Evolutionary conservation across 1,140 invertebrate genomes (phyloP).

Genomic region (Drosophila busckii): DNA sequence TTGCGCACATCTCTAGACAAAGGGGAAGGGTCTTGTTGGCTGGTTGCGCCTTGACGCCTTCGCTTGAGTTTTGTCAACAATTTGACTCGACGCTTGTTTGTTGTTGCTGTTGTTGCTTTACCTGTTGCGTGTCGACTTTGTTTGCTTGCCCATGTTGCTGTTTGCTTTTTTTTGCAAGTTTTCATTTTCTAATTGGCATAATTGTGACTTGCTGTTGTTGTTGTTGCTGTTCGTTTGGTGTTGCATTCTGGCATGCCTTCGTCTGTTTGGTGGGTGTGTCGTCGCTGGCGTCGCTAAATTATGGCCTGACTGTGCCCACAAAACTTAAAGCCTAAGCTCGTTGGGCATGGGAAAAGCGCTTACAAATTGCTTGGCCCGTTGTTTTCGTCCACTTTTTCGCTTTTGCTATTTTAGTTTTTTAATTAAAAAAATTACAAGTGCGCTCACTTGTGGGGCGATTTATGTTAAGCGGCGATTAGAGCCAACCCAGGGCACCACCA

Average conservation of each 20-base stretch:
- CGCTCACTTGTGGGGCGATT: constrained; percentile 48
- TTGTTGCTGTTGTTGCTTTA: constrained; percentile 30
- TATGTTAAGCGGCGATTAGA: constrained; percentile 68
- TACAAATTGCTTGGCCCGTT: constrained; percentile 21
- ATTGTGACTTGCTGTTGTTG: constrained; percentile 77
- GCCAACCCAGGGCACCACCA: too few species aligned
- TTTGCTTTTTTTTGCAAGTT: constrained; percentile 47
- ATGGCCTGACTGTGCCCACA: constrained; percentile 48
- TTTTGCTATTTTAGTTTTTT: constrained; percentile 28
- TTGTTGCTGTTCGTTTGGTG: constrained; percentile 14
- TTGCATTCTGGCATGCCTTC: constrained; percentile 66
- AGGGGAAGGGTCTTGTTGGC: not conserved
- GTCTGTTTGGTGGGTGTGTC: constrained; percentile 57
- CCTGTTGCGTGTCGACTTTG: constrained; percentile 64
- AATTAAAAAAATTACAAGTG: constrained; percentile 63
- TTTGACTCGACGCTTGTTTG: constrained; percentile 12
- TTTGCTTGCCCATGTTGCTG: constrained; percentile 1
- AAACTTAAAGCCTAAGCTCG: constrained; percentile 8
- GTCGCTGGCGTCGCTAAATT: constrained; percentile 44
- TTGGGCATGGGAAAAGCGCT: constrained; percentile 1
- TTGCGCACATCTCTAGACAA: constrained; percentile 6
- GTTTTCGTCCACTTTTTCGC: constrained; percentile 23
- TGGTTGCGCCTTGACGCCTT: constrained; percentile 60
- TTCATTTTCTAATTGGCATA: constrained; percentile 79
- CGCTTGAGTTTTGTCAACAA: constrained; percentile 58